Percentiles rank a stretch among this genome's conserved stretches.
phyloP scores from a whole-genome alignment of 2,113 vertebrate species.

The Ramphastos sulfuratus region DNA sequence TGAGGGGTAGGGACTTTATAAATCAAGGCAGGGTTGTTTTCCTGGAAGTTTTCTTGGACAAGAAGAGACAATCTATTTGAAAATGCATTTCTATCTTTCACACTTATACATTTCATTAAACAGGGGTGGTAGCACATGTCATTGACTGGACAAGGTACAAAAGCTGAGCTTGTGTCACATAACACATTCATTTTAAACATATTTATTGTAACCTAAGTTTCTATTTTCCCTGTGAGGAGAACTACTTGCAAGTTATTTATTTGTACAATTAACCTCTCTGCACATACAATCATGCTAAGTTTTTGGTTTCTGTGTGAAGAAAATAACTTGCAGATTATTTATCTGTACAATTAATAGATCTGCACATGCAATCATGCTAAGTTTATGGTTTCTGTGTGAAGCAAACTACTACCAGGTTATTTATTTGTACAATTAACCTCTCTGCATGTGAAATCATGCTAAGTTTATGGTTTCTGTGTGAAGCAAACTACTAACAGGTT shows the following conservation, averaged over 20 bases:
- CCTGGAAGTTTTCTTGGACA: background rate
- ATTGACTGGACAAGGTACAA: background rate
- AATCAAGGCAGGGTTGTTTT: constrained; percentile 4
- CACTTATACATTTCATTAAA: background rate
- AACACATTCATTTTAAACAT: background rate
- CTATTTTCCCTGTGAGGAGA: background rate
- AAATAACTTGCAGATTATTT: background rate
- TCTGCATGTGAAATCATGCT: background rate
- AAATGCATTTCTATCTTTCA: background rate
- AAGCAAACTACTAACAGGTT: background rate
- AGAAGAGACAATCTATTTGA: background rate
- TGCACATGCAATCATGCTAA: background rate
- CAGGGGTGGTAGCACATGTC: background rate
- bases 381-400: background rate
- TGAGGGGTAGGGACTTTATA: background rate
- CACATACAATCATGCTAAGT: background rate
- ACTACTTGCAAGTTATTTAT: background rate
- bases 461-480: background rate
- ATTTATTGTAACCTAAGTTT: background rate
- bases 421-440: background rate
- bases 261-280: background rate
- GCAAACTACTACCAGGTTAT: background rate
- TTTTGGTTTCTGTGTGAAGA: background rate
- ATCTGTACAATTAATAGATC: background rate
- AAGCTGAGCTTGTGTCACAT: background rate